phyloP scores from a whole-genome alignment of 1,140 invertebrate genomes.

The Linepithema humile region DNA sequence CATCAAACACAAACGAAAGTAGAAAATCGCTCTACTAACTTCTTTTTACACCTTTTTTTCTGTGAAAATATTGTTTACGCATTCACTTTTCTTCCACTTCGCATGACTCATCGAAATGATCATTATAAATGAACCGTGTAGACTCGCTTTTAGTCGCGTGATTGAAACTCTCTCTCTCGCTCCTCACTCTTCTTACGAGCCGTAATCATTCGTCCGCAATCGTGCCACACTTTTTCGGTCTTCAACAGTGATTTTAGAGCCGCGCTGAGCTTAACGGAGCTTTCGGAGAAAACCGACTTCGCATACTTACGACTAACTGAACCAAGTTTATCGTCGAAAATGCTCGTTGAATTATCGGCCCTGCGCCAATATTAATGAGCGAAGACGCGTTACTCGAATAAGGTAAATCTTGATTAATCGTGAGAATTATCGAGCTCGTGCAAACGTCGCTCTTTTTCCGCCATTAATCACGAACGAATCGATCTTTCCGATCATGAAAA shows the following conservation, averaged over 20 bases:
- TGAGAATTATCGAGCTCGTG: not conserved
- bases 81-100: conserved; percentile 10
- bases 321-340: conserved; percentile 24
- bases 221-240: conserved; percentile 22
- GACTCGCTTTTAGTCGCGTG: conserved; percentile 4
- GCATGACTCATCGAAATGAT: conserved; percentile 28
- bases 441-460: not conserved
- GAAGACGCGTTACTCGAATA: not conserved
- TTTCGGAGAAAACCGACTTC: conserved; percentile 17
- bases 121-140: conserved; percentile 9
- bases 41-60: not conserved
- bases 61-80: conserved; percentile 21
- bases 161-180: not conserved
- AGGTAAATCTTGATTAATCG: conserved; percentile 45
- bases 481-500: conserved; percentile 4
- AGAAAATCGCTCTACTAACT: conserved; percentile 18
- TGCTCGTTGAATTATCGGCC: conserved; percentile 33
- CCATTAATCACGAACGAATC: not conserved
- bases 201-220: not conserved
- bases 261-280: conserved; percentile 38
- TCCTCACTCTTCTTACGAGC: not conserved
- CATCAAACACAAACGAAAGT: not conserved
- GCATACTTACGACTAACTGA: conserved; percentile 6
- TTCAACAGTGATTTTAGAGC: conserved; percentile 1
- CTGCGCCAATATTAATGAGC: conserved; percentile 39